Conservation (phyloP, 2,113 vertebrate genomes). For the Forbesichthys agassizii region DNA sequence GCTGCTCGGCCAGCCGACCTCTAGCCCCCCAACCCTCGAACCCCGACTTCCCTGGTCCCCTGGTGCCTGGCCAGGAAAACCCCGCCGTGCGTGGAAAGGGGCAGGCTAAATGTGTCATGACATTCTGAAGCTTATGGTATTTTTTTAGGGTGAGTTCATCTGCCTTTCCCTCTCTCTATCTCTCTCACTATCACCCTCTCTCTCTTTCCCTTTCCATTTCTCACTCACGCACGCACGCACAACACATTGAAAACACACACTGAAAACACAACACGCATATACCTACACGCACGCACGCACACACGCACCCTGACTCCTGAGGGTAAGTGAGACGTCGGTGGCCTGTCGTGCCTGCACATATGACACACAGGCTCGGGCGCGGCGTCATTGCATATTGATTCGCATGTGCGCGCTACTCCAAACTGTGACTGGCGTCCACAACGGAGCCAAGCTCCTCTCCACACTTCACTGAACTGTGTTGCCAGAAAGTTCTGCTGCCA, state of each 20-base stretch:
- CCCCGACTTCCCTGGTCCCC: conserved; percentile 7
- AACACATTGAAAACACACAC: too few relatives aligned
- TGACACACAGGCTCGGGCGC: conserved; percentile 52
- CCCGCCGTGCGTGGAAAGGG: conserved; percentile 37
- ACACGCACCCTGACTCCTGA: conserved; percentile 4
- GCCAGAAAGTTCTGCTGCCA: conserved; percentile 59
- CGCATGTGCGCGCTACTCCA: conserved; percentile 30
- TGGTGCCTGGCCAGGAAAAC: conserved; percentile 23
- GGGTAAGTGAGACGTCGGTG: conserved; percentile 64
- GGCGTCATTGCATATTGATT: conserved; percentile 62
- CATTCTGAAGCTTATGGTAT: conserved; percentile 27
- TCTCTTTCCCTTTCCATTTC: too few relatives aligned
- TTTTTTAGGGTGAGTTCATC: conserved; percentile 17
- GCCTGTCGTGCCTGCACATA: conserved; percentile 44
- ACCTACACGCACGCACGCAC: neutral
- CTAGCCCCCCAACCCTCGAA: neutral
- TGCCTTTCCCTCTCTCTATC: too few relatives aligned
- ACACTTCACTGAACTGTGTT: conserved; percentile 65
- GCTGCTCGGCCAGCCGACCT: neutral
- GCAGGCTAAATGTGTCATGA: conserved; percentile 39
- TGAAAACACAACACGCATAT: too few relatives aligned
- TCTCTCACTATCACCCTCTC: too few relatives aligned
- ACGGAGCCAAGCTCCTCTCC: conserved; percentile 54
- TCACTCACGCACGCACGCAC: too few relatives aligned
- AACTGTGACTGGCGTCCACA: conserved; percentile 62